These are phyloP conservation scores for Pandemis cinnamomeana DNA, from an alignment of 2,888 invertebrate genomes.

Conservation along the genomic window DNA sequence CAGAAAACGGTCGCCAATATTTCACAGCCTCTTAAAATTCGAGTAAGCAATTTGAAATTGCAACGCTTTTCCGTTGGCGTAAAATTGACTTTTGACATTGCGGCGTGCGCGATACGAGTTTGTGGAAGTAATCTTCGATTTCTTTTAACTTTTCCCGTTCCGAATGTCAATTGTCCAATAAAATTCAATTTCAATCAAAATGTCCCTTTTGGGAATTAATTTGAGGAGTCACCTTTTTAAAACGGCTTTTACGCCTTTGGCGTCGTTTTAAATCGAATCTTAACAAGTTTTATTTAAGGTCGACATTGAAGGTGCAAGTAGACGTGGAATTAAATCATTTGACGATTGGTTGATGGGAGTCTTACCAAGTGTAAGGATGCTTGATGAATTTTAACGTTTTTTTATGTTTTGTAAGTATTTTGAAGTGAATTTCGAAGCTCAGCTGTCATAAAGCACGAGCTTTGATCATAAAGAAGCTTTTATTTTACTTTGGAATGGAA, in stretches of 20 bases:
- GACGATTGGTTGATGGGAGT: background rate
- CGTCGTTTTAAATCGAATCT: background rate
- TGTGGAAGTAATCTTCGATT: background rate
- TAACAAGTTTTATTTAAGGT: background rate
- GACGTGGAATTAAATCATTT: background rate
- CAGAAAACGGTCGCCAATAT: constrained; percentile 4
- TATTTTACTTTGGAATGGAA: background rate
- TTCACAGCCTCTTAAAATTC: background rate
- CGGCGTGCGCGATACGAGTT: background rate
- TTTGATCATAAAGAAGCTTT: background rate
- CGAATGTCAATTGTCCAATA: constrained; percentile 68
- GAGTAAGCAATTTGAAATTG: background rate
- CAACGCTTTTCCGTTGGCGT: background rate
- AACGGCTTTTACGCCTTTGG: background rate
- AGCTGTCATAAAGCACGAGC: background rate
- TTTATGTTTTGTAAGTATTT: constrained; percentile 11
- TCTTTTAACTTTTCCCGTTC: constrained; percentile 53
- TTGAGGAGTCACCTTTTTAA: constrained; percentile 44
- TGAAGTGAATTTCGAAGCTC: constrained; percentile 2
- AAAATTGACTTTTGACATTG: background rate
- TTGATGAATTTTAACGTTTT: constrained; percentile 14
- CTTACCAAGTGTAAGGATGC: constrained; percentile 19
- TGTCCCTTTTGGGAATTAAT: constrained; percentile 50
- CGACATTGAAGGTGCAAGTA: background rate
- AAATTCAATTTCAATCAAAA: constrained; percentile 65